Evolutionary conservation across 2,888 invertebrate species (phyloP).

Genomic region (Anticlea derivata): DNA sequence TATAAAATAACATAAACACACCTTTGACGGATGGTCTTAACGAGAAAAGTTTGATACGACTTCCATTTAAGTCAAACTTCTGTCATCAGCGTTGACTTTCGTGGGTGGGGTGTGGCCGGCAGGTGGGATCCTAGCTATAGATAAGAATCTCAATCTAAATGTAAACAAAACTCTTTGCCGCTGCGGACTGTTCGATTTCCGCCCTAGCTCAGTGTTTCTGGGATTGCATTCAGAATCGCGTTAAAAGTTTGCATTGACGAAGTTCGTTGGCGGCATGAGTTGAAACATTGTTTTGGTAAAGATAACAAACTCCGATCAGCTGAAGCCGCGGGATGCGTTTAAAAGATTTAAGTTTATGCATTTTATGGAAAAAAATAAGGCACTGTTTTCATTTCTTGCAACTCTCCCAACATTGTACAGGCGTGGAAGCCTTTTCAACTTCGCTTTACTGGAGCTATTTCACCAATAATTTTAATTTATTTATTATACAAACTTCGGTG

Average conservation of each 20-base stretch:
- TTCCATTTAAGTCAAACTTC: slow-evolving; percentile 79
- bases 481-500: slow-evolving; percentile 32
- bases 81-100: slow-evolving; percentile 76
- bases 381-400: slow-evolving; percentile 27
- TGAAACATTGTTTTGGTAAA: slow-evolving; percentile 59
- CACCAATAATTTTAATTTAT: slow-evolving; percentile 36
- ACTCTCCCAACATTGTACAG: slow-evolving; percentile 22
- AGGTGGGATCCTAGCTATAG: slow-evolving; percentile 51
- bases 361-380: slow-evolving; percentile 27
- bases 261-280: slow-evolving; percentile 53
- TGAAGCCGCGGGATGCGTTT: slow-evolving; percentile 33
- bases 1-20: slow-evolving; percentile 80
- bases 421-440: slow-evolving; percentile 33
- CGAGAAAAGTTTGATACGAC: slow-evolving; percentile 82
- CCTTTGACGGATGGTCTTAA: slow-evolving; percentile 80
- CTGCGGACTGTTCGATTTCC: slow-evolving; percentile 58
- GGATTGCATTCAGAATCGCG: slow-evolving; percentile 68
- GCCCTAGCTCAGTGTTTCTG: slow-evolving; percentile 57
- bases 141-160: slow-evolving; percentile 63
- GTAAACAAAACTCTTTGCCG: slow-evolving; percentile 68
- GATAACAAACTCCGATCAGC: slow-evolving; percentile 56
- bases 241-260: slow-evolving; percentile 69
- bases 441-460: slow-evolving; percentile 27
- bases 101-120: slow-evolving; percentile 57
- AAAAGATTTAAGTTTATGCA: slow-evolving; percentile 31